phyloP scores from a whole-genome alignment of 1,140 invertebrate species.

The Episyrphus balteatus region DNA sequence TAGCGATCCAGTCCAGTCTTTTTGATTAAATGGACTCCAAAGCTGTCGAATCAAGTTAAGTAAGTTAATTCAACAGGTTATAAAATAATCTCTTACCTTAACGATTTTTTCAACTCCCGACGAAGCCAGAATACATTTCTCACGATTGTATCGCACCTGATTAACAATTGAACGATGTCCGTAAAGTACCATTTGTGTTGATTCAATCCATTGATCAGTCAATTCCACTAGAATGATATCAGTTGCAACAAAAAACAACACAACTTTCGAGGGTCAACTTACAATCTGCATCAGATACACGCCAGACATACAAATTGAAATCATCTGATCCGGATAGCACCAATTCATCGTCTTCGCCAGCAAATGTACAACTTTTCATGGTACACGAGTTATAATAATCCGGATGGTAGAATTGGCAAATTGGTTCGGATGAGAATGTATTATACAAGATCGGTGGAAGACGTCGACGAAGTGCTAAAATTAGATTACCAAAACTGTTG shows the following conservation, averaged over 20 bases:
- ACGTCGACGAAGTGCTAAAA: slow-evolving; percentile 74
- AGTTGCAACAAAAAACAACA: not conserved
- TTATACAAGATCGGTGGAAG: slow-evolving; percentile 74
- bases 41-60: slow-evolving; percentile 40
- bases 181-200: slow-evolving; percentile 69
- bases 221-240: slow-evolving; percentile 27
- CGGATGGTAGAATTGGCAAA: slow-evolving; percentile 79
- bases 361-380: slow-evolving; percentile 93
- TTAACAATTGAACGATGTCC: slow-evolving; percentile 94
- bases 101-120: slow-evolving; percentile 94
- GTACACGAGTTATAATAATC: slow-evolving; percentile 94
- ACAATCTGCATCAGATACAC: slow-evolving; percentile 51
- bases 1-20: slow-evolving; percentile 45
- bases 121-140: slow-evolving; percentile 76
- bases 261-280: slow-evolving; percentile 14
- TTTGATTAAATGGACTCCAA: slow-evolving; percentile 64
- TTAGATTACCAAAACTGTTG: slow-evolving; percentile 61
- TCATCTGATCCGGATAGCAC: slow-evolving; percentile 88
- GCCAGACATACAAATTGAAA: slow-evolving; percentile 92
- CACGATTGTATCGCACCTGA: slow-evolving; percentile 82
- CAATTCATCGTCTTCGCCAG: slow-evolving; percentile 79
- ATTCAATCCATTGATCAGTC: slow-evolving; percentile 44
- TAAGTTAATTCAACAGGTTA: not conserved
- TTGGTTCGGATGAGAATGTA: slow-evolving; percentile 50
- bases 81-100: slow-evolving; percentile 53